Evolutionary conservation across 1,140 invertebrate species (phyloP), one percentile per base, ranked within the genome.

Genomic region (Drosophila ercepeae): DNA sequence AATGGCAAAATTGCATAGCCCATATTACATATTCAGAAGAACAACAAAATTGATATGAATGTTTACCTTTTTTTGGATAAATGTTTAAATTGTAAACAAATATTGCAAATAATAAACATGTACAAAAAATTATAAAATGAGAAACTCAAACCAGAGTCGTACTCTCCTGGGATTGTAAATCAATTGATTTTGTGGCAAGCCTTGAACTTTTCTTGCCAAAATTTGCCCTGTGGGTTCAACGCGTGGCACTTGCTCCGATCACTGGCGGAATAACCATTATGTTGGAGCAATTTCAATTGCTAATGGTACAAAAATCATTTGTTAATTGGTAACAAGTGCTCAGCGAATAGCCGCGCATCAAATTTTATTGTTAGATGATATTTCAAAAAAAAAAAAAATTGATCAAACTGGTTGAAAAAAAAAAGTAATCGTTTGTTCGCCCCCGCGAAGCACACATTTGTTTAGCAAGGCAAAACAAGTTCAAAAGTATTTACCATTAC

Each of bases 271-370:
- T 41, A 53, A 14, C 57, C 55, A 34, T 16, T 41, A 44, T 29
- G 27, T 27, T 49, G 21, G 57, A 72, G n/a, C 68, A 53, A 63
- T 68, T 73, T 73, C 42, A 72, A 72, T 81, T 72, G 45, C 53
- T 45, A 77, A 58, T 61, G 67, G 75, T 65, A 55, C 44, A 68
- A 57, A 61, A 73, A 71, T 81, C 82, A 61, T 88, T 75, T 75
- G 61, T 88, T 79, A 84, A 84, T 84, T 84, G 81, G 76, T 76
- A 77, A 74, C 72, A 83, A 82, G 54, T 78, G 42, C 36, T 32
- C 60, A 64, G 58, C 32, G 64, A 27, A 58, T 55, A 59, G 51
- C 55, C 39, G 49, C 64, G 54, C 36, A 60, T 32, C 63, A 32
- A 72, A 59, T 52, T 59, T 23, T 23, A 36, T 51, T 54, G 29